Evolutionary conservation across 2,888 invertebrate species (phyloP).

Genomic region (Scaptomyza reducta): DNA sequence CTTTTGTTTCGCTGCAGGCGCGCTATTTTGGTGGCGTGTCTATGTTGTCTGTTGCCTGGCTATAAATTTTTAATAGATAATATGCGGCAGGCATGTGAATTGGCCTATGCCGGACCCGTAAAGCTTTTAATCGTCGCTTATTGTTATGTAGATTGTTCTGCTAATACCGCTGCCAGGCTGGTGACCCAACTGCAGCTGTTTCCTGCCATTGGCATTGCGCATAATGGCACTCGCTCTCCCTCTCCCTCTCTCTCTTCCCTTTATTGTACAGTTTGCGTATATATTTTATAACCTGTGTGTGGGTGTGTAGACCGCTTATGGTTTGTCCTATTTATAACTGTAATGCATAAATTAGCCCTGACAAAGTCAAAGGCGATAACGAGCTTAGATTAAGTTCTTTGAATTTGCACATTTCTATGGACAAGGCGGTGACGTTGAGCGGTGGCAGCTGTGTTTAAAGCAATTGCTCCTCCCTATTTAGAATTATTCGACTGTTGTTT

Average conservation of each 20-base stretch:
- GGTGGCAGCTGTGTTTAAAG: constrained; percentile 1
- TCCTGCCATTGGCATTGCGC: constrained; percentile 39
- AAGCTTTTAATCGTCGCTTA: constrained; percentile 80
- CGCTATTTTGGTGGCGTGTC: constrained; percentile 57
- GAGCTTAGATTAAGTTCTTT: constrained; percentile 46
- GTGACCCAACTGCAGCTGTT: constrained; percentile 31
- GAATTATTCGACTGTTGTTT: background rate
- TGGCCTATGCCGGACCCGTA: constrained; percentile 62
- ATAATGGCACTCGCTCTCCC: constrained; percentile 39
- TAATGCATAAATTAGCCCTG: constrained; percentile 75
- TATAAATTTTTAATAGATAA: constrained; percentile 81
- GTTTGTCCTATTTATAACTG: constrained; percentile 53
- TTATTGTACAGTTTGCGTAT: constrained; percentile 21
- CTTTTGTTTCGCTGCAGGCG: constrained; percentile 69
- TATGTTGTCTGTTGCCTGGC: constrained; percentile 58
- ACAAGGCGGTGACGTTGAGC: background rate
- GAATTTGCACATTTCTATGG: constrained; percentile 36
- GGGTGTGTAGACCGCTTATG: constrained; percentile 13
- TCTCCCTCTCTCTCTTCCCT: constrained; percentile 1
- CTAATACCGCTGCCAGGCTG: constrained; percentile 59
- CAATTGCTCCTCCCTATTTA: background rate
- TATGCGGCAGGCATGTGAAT: constrained; percentile 78
- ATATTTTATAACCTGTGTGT: constrained; percentile 9
- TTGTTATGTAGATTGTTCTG: constrained; percentile 77
- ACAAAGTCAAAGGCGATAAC: constrained; percentile 60